A percentile compares a stretch with the other conserved stretches of the same genome.
phyloP scores from a whole-genome alignment of 2,113 vertebrate species.

The Picathartes gymnocephalus region DNA sequence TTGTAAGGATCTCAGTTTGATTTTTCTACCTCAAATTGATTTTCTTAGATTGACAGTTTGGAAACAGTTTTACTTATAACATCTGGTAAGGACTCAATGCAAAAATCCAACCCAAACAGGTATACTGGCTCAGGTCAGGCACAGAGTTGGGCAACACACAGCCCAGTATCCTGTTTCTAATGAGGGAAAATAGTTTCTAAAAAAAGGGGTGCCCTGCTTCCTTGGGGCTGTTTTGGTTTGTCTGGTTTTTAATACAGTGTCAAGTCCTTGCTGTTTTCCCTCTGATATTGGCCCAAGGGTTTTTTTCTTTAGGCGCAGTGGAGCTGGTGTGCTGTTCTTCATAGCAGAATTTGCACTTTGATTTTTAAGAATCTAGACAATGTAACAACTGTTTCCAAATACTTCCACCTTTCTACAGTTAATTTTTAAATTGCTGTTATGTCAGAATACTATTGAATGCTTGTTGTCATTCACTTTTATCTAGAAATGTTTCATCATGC shows the following conservation, averaged over 20 bases:
- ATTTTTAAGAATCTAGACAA: background rate
- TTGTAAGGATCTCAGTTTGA: background rate
- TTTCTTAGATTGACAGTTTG: background rate
- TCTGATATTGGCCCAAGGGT: background rate
- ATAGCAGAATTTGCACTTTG: background rate
- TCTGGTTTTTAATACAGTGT: background rate
- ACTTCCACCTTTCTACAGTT: background rate
- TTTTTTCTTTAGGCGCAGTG: background rate
- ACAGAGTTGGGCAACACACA: background rate
- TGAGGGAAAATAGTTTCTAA: background rate
- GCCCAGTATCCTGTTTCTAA: background rate
- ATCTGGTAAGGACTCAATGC: background rate
- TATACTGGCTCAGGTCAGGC: background rate
- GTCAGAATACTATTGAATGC: background rate
- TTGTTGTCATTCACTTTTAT: background rate
- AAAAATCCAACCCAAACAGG: rapidly evolving
- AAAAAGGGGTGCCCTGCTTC: background rate
- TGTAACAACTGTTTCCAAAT: background rate
- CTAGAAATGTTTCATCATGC: background rate
- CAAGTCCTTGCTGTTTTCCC: background rate
- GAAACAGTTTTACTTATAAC: background rate
- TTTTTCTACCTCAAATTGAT: background rate
- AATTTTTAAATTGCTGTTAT: background rate
- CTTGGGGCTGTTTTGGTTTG: background rate
- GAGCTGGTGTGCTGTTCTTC: background rate